Evolutionary conservation across 2,888 invertebrate genomes (phyloP).

Genomic region (Heterodera filipjevi): DNA sequence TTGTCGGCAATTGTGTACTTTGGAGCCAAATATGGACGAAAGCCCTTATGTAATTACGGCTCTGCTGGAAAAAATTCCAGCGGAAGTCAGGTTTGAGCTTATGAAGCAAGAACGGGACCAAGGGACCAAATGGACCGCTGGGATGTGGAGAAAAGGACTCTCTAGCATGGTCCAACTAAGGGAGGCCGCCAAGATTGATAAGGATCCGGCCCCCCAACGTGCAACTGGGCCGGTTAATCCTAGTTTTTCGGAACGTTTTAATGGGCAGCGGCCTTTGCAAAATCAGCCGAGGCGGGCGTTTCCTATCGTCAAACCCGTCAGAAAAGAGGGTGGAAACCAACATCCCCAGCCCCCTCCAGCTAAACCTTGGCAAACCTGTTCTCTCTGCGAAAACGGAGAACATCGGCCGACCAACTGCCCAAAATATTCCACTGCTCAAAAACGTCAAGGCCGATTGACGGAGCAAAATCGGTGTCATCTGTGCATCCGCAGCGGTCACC

Average conservation of each 20-base stretch:
- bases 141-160: background rate
- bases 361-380: background rate
- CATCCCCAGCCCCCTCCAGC: background rate
- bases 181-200: background rate
- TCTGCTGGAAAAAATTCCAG: background rate
- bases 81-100: background rate
- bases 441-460: background rate
- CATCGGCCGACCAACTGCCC: background rate
- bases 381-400: background rate
- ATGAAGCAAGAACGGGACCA: background rate
- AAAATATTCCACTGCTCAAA: background rate
- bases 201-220: background rate
- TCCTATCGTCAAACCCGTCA: background rate
- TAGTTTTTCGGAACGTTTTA: background rate
- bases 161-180: background rate
- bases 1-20: background rate
- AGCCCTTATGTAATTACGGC: background rate
- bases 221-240: background rate
- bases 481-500: background rate
- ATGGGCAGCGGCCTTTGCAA: background rate
- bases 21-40: background rate
- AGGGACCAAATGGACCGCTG: background rate
- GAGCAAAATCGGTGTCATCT: background rate
- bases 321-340: background rate
- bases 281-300: background rate